Conservation (phyloP, 2,888 invertebrate species). For the Machimus rusticus region DNA sequence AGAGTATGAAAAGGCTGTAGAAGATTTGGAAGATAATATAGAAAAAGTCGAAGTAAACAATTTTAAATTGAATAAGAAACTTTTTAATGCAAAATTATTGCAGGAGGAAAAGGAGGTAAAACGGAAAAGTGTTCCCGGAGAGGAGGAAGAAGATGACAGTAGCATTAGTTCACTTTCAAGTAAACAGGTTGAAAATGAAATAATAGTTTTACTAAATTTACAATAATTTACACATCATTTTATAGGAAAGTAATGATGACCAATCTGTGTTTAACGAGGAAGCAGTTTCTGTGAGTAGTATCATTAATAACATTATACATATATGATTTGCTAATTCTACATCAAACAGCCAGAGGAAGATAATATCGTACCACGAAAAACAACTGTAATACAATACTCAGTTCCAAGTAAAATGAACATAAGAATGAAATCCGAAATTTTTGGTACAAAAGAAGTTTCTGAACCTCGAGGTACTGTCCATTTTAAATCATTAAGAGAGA, state of each 20-base stretch:
- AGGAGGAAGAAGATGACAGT: neutral
- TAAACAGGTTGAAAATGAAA: neutral
- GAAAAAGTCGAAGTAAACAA: neutral
- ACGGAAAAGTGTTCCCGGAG: neutral
- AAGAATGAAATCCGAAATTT: neutral
- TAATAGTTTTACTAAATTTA: neutral
- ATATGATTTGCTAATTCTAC: too few species aligned
- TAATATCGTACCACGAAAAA: neutral
- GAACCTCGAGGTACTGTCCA: neutral
- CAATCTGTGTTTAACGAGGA: neutral
- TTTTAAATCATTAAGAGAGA: neutral
- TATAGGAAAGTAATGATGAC: neutral
- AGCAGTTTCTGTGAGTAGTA: neutral
- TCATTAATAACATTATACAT: too few species aligned
- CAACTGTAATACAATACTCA: neutral
- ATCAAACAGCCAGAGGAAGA: neutral
- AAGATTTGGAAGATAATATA: neutral
- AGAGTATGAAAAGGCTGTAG: neutral
- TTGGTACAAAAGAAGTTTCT: neutral
- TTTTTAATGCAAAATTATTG: neutral
- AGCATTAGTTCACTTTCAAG: neutral
- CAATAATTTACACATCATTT: neutral
- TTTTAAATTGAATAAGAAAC: neutral
- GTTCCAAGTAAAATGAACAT: neutral
- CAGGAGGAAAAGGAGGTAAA: neutral